phyloP scores from a whole-genome alignment of 1,140 invertebrate genomes.

The Solenopsis fugax region DNA sequence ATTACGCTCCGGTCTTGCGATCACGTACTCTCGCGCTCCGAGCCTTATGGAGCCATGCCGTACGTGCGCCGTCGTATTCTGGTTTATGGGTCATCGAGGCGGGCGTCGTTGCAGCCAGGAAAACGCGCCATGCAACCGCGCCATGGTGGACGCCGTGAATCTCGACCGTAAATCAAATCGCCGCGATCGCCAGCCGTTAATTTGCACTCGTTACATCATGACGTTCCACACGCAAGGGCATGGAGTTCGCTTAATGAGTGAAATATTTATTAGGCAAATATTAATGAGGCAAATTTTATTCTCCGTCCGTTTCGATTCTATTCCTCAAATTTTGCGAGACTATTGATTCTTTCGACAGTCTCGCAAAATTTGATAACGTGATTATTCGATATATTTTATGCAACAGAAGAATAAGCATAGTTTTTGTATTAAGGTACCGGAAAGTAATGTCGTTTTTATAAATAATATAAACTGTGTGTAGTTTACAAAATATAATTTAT shows the following conservation, averaged over 20 bases:
- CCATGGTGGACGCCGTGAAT: conserved; percentile 16
- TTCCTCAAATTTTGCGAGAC: too few relatives aligned
- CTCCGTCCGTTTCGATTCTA: not conserved
- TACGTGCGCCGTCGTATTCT: conserved; percentile 47
- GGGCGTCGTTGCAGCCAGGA: conserved; percentile 37
- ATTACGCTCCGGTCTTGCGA: conserved; percentile 36
- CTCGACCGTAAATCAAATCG: conserved; percentile 9
- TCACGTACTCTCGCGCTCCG: conserved; percentile 49
- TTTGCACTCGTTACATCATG: conserved; percentile 2
- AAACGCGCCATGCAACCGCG: conserved; percentile 33
- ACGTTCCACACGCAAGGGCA: not conserved
- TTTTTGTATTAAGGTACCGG: not conserved
- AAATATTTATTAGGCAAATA: too few relatives aligned
- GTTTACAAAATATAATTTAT: too few relatives aligned
- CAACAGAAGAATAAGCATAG: not conserved
- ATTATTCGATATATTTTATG: not conserved
- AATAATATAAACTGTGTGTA: too few relatives aligned
- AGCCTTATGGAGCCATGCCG: conserved; percentile 12
- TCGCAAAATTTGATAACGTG: not conserved
- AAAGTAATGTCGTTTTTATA: too few relatives aligned
- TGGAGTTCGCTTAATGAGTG: not conserved
- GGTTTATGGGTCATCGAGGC: conserved; percentile 72
- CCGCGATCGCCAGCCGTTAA: not conserved
- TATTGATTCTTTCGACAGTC: not conserved
- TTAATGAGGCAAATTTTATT: not conserved